Percentiles rank a stretch among this genome's conserved stretches.
Evolutionary conservation across 2,113 vertebrate genomes (phyloP).

Genomic region (Neolamprologus sp.): DNA sequence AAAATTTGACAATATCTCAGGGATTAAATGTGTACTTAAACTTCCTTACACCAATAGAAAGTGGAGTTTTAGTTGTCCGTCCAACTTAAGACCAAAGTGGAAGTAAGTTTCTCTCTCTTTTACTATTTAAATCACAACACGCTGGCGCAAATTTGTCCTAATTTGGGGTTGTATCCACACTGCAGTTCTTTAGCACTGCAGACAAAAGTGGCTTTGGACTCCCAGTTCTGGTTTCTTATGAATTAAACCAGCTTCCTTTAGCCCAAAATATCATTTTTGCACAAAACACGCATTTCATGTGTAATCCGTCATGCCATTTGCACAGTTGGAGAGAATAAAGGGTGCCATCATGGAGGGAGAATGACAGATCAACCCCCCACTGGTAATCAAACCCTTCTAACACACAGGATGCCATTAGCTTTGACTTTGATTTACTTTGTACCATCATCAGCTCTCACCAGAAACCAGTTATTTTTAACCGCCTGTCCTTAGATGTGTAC

Average conservation of each 20-base stretch:
- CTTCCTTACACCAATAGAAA: not conserved
- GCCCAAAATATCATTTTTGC: not conserved
- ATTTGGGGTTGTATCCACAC: not conserved
- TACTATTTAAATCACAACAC: not conserved
- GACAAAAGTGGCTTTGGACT: not conserved
- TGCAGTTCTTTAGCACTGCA: not conserved
- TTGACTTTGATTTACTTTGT: slow-evolving; percentile 39
- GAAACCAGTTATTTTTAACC: slow-evolving; percentile 20
- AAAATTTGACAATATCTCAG: not conserved
- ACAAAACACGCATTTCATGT: not conserved
- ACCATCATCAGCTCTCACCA: not conserved
- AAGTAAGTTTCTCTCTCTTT: not conserved
- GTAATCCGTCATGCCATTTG: not conserved
- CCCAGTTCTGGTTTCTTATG: not conserved
- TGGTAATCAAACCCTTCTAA: slow-evolving; percentile 18
- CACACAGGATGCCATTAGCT: not conserved
- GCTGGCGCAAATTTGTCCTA: not conserved
- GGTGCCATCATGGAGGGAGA: not conserved
- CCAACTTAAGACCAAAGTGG: not conserved
- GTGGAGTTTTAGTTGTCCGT: not conserved
- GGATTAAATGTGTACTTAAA: not conserved
- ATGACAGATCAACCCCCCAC: slow-evolving; percentile 29
- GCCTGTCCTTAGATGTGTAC: not conserved
- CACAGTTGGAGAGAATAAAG: not conserved
- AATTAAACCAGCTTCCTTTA: not conserved